Conservation (phyloP, 1,140 invertebrate species). For the Drosophila sechellia region DNA sequence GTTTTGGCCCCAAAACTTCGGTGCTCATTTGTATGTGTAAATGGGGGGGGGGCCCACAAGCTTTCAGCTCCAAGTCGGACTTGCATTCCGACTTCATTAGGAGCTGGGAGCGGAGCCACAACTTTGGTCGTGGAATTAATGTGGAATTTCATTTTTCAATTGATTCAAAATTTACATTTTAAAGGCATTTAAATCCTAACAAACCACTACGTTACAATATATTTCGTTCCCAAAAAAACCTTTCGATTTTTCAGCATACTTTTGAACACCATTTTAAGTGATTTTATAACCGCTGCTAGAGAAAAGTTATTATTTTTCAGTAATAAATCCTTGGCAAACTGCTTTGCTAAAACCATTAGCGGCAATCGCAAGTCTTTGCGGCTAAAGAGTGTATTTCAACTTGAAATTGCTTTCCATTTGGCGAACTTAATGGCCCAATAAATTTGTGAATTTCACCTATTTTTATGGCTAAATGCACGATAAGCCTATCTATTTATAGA, state of each 20-base stretch:
- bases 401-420: slow-evolving; percentile 18
- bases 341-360: background rate
- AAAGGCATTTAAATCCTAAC: background rate
- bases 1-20: slow-evolving; percentile 24
- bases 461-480: slow-evolving; percentile 7
- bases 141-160: background rate
- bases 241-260: too few species aligned
- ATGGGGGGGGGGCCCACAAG: slow-evolving; percentile 11
- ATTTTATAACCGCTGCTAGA: too few species aligned
- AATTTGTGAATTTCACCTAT: slow-evolving; percentile 2
- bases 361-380: background rate
- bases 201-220: too few species aligned
- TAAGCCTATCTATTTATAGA: slow-evolving; percentile 33
- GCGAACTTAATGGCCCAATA: slow-evolving; percentile 25
- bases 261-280: too few species aligned
- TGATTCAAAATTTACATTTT: background rate
- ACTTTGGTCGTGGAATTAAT: background rate
- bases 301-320: too few species aligned
- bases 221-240: too few species aligned
- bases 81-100: slow-evolving; percentile 19
- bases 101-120: too few species aligned
- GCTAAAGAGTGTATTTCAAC: background rate
- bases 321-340: slow-evolving; percentile 4
- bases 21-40: slow-evolving; percentile 36
- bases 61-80: slow-evolving; percentile 9